Evolutionary conservation across 2,888 invertebrate species (phyloP).

Genomic region (Onthophagus sagittarius): DNA sequence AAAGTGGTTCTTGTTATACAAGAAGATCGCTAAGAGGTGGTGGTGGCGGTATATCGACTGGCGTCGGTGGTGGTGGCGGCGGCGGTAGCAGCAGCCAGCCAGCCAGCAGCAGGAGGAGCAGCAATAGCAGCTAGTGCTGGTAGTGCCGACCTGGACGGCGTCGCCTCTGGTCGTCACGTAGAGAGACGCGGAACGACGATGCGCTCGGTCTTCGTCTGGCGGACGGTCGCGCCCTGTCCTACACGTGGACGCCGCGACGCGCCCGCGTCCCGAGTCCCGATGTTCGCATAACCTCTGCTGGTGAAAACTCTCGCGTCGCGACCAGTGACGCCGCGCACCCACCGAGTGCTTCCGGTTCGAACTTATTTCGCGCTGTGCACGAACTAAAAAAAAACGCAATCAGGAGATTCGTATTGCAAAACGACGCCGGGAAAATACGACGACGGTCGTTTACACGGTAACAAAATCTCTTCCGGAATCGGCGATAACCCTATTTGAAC

Average conservation of each 20-base stretch:
- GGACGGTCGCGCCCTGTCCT: conserved; percentile 35
- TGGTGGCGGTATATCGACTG: neutral
- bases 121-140: conserved; percentile 24
- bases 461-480: neutral
- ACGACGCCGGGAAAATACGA: neutral
- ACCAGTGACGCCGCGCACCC: neutral
- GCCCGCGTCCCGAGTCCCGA: neutral
- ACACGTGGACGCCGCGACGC: conserved; percentile 9
- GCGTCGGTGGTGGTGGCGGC: conserved; percentile 20
- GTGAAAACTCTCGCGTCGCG: neutral
- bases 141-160: conserved; percentile 41
- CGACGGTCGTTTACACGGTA: neutral
- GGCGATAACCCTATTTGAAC: neutral
- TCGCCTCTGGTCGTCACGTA: conserved; percentile 22
- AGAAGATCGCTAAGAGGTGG: neutral
- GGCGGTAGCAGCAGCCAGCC: conserved; percentile 4
- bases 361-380: neutral
- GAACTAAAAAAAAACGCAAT: neutral
- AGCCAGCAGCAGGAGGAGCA: conserved; percentile 12
- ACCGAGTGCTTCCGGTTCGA: neutral
- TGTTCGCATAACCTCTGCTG: neutral
- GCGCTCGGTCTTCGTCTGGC: conserved; percentile 2
- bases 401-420: neutral
- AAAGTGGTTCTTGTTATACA: neutral
- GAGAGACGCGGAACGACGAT: conserved; percentile 13